phyloP scores from a whole-genome alignment of 2,888 invertebrate genomes.

The Cheilosia vernalis region DNA sequence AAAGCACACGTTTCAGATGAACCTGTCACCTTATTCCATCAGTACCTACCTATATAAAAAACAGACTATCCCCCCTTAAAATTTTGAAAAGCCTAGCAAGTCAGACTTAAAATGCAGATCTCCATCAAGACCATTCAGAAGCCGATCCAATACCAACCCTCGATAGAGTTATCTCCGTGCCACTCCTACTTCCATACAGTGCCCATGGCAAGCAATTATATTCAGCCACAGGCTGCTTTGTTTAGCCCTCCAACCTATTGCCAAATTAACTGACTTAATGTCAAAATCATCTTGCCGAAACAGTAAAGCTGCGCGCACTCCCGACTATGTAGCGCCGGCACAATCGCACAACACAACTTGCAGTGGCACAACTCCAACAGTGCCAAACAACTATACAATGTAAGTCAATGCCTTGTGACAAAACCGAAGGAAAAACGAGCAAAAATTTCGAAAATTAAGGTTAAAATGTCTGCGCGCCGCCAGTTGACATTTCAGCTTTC shows the following conservation, averaged over 20 bases:
- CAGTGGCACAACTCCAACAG: conserved; percentile 61
- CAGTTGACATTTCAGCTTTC: conserved; percentile 68
- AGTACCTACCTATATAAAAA: too few species aligned
- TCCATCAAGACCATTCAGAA: background rate
- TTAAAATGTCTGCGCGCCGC: conserved; percentile 71
- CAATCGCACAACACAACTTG: conserved; percentile 36
- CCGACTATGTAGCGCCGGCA: background rate
- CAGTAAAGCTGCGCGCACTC: conserved; percentile 45
- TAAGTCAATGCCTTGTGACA: conserved; percentile 63
- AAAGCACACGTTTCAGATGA: too few species aligned
- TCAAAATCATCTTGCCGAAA: conserved; percentile 71
- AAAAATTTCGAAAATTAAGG: conserved; percentile 63
- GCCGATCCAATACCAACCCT: conserved; percentile 23
- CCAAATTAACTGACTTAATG: conserved; percentile 75
- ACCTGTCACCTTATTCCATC: too few species aligned
- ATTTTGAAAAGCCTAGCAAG: too few species aligned
- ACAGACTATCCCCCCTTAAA: too few species aligned
- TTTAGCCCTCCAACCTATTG: conserved; percentile 71
- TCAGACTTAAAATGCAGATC: too few species aligned
- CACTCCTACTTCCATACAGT: conserved; percentile 46
- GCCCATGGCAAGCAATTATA: conserved; percentile 56
- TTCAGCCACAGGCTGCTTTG: conserved; percentile 47
- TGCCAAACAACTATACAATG: conserved; percentile 31
- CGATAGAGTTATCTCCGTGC: conserved; percentile 56
- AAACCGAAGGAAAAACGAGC: background rate